Base-by-base conservation (phyloP, 2,113 vertebrate genomes). In the Bagarius yarrelli region DNA sequence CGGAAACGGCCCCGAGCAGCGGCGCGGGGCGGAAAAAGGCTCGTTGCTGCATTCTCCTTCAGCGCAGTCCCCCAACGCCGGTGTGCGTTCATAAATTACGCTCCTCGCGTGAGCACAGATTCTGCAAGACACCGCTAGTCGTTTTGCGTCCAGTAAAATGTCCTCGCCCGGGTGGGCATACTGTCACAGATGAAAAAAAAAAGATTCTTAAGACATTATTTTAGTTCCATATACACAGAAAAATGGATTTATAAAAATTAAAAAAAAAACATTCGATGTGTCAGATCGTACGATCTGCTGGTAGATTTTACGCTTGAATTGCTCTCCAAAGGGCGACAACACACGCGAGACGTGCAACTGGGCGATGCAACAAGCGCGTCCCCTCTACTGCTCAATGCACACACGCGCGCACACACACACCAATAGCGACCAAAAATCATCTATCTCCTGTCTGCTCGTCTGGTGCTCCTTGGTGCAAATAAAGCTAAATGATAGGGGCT, bases 1-100 rank as follows among this genome's bases (percentile, higher is more conserved):
- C 95, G 95, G 94, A 94, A 95, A 93, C 93, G 88, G 92, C 92
- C 92, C 91, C 87, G 86, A 90, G 89, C 94, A 95, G 94, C 89
- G 92, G 73, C 85, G 82, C 73, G 86, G 78, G 92, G 89, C 91
- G 92, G 90, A 91, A 89, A 92, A 92, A 89, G 61, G 88, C 85
- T 88, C 87, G 90, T 87, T 91, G 91, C 92, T 93, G 93, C 92
- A 94, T 94, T 93, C 91, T 93, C 92, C 92, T 92, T 91, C 89
- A 91, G 88, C 90, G 85, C 83, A 76, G 86, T 92, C 89, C 88
- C 90, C 87, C 91, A 92, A 93, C 89, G 86, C 89, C 89, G 92
- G 90, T 88, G 89, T 90, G 89, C 87, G 90, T 90, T 90, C 90
- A 90, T 92, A 92, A 92, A 92, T 92, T 90, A 91, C 90, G 89